Percentiles rank a stretch among this genome's conserved stretches.
Conservation (phyloP, 2,888 invertebrate genomes). For the Petrolisthes cinctipes region DNA sequence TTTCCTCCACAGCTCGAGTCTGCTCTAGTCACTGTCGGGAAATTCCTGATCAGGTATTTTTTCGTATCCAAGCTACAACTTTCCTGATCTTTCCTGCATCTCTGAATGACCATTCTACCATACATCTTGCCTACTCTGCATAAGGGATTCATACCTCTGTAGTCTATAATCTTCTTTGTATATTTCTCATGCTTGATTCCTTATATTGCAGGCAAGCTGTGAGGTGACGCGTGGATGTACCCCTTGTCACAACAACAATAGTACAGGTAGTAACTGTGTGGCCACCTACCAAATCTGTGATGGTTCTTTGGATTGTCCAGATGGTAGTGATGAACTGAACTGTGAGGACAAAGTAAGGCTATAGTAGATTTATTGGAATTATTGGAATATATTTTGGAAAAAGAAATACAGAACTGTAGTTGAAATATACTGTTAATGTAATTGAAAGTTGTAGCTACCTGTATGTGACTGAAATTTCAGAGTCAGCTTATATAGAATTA, state of each 20-base stretch:
- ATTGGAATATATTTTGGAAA: too few species aligned
- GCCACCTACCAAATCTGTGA: constrained; percentile 72
- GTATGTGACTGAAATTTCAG: too few species aligned
- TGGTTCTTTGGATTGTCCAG: constrained; percentile 74
- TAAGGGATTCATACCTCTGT: neutral
- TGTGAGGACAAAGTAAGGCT: constrained; percentile 73
- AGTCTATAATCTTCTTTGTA: neutral
- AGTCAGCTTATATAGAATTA: too few species aligned
- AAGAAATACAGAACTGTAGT: too few species aligned
- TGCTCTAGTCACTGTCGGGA: constrained; percentile 51
- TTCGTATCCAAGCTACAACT: neutral
- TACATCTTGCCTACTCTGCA: neutral
- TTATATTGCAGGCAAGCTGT: constrained; percentile 37
- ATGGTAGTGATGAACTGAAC: constrained; percentile 86
- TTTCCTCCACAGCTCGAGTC: constrained; percentile 28
- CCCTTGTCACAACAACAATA: constrained; percentile 35
- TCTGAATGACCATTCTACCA: too few species aligned
- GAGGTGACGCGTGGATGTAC: constrained; percentile 44
- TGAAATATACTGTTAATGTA: too few species aligned
- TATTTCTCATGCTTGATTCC: neutral
- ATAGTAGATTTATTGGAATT: too few species aligned
- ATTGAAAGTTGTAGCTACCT: too few species aligned
- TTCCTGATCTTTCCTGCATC: neutral
- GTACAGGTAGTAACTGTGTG: constrained; percentile 30
- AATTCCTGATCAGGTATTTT: constrained; percentile 24